These are phyloP conservation scores for Anticlea derivata DNA, from an alignment of 2,888 invertebrate genomes.

Conservation along the genomic window DNA sequence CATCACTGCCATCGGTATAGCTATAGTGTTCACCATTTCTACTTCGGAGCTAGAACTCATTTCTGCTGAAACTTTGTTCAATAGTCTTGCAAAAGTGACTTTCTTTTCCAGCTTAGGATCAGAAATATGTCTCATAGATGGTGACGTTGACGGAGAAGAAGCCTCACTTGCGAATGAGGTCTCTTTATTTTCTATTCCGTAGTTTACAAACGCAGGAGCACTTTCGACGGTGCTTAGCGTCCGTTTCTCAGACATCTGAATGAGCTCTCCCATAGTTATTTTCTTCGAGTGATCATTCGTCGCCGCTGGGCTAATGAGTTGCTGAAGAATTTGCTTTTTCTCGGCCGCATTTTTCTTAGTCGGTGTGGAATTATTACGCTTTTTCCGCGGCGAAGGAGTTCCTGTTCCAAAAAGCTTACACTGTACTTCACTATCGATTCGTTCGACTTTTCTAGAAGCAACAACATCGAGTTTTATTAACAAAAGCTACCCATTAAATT, in stretches of 20 bases:
- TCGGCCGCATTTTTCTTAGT: constrained; percentile 90
- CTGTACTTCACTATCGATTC: constrained; percentile 23
- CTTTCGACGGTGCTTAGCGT: constrained; percentile 76
- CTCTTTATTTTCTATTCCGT: constrained; percentile 81
- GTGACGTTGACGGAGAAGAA: constrained; percentile 79
- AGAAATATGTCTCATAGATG: constrained; percentile 81
- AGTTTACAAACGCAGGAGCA: constrained; percentile 76
- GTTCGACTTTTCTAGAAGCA: constrained; percentile 32
- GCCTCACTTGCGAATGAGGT: constrained; percentile 85
- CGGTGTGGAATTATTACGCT: constrained; percentile 91
- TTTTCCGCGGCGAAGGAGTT: constrained; percentile 90
- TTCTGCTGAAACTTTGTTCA: constrained; percentile 90
- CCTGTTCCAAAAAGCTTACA: constrained; percentile 74
- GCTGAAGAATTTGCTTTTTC: constrained; percentile 91
- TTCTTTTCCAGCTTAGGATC: constrained; percentile 90
- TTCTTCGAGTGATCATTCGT: constrained; percentile 85
- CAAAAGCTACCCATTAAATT: constrained; percentile 53
- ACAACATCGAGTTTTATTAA: constrained; percentile 65
- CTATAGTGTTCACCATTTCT: constrained; percentile 82
- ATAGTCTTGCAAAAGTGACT: constrained; percentile 89
- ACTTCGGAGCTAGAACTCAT: constrained; percentile 90
- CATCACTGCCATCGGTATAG: constrained; percentile 77
- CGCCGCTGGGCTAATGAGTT: constrained; percentile 88
- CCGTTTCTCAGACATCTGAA: constrained; percentile 88
- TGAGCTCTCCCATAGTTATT: constrained; percentile 88